Evolutionary conservation across 2,888 invertebrate genomes (phyloP).

Genomic region (Trichopoda pennipes): DNA sequence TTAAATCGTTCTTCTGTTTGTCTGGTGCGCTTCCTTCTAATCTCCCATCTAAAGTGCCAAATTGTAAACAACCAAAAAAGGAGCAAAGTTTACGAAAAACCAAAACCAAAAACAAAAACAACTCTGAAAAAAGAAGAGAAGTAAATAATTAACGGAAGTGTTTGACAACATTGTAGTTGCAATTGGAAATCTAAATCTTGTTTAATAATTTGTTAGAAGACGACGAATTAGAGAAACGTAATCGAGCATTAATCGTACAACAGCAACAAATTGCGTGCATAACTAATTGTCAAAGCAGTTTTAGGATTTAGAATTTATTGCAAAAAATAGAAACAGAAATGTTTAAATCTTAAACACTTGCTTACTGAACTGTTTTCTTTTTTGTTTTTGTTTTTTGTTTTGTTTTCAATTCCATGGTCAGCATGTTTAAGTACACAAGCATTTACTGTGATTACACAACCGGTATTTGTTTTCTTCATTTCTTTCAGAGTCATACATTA

Average conservation of each 20-base stretch:
- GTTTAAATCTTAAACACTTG: conserved; percentile 7
- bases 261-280: conserved; percentile 53
- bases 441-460: conserved; percentile 42
- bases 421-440: conserved; percentile 30
- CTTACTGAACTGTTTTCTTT: neutral
- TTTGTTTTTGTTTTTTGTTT: too few species aligned
- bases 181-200: conserved; percentile 15
- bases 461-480: conserved; percentile 6
- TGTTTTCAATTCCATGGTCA: conserved; percentile 40
- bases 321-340: conserved; percentile 5
- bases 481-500: neutral
- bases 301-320: conserved; percentile 24
- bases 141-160: conserved; percentile 30
- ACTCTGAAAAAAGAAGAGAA: conserved; percentile 11
- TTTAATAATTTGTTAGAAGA: conserved; percentile 28
- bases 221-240: conserved; percentile 19
- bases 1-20: conserved; percentile 54
- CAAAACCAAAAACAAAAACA: neutral
- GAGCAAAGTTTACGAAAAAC: conserved; percentile 8
- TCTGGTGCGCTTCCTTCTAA: conserved; percentile 30
- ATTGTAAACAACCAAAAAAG: conserved; percentile 21
- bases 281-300: conserved; percentile 34
- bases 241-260: conserved; percentile 31
- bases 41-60: conserved; percentile 32
- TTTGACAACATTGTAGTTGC: conserved; percentile 32